Evolutionary conservation across 1,140 invertebrate genomes (phyloP), one percentile per base, ranked within the genome.

Genomic region (Pinna nobilis): DNA sequence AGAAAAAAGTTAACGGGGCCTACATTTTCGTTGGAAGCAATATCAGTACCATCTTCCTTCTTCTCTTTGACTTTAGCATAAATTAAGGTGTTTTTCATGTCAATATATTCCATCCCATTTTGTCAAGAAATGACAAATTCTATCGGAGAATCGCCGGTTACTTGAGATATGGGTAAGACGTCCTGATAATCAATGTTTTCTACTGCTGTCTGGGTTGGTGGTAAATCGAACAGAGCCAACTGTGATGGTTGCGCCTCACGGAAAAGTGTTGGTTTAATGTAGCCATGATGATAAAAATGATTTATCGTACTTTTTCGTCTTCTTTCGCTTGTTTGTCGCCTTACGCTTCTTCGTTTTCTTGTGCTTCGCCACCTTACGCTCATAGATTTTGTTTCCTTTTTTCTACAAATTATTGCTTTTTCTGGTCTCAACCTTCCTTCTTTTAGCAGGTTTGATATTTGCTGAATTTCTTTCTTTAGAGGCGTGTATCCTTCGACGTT

Each of bases 61-160:
- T 44, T n/a, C 20, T 71, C 72, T 37, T 37, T 65, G 1, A n/a
- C 55, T 76, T 76, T 76, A 0, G 57, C 18, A 39, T 50, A 67
- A 0, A 76, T 23, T n/a, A 53, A 51, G 23, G 41, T 76, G n/a
- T 59, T 57, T 35, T 69, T 59, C 18, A 73, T 28, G 39, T 77
- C 75, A 2, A 73, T 41, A 7, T 73, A 73, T 65, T 77, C 53
- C 49, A 77, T 59, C 3, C 60, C 37, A 63, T 77, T 72, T 7
- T 77, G 66, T 15, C 64, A 55, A 35, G 75, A 68, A 68, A 77
- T 68, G 28, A 51, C 25, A 30, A 77, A 72, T 50, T 77, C 75
- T 20, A 77, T 72, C 2, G 74, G 55, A 0, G 44, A 59, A 44
- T 65, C 33, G 2, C 61, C 35, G 11, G 41, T 57, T 3, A 77